These are phyloP conservation scores for Tinea trinotella DNA, from an alignment of 2,888 invertebrate genomes.

Conservation along the genomic window DNA sequence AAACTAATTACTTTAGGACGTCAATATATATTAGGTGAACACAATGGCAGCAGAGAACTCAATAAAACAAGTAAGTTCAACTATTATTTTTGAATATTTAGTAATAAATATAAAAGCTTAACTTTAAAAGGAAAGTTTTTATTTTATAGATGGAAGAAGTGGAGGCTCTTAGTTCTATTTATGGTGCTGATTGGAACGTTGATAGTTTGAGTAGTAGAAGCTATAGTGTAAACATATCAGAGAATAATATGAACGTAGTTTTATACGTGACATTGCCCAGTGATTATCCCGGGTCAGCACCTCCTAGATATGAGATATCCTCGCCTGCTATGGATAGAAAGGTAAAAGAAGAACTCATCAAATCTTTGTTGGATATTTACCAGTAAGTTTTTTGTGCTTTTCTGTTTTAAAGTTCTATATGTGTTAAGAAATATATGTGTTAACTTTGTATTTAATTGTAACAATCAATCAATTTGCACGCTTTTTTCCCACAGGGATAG, in stretches of 20 bases:
- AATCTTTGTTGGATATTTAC: conserved; percentile 75
- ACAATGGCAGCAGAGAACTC: conserved; percentile 23
- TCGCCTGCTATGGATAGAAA: conserved; percentile 78
- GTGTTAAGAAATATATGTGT: background rate
- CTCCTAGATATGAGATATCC: conserved; percentile 79
- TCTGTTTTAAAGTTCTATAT: too few relatives aligned
- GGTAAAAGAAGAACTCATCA: conserved; percentile 69
- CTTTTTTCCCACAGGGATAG: too few relatives aligned
- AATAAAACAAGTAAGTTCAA: conserved; percentile 24
- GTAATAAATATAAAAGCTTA: background rate
- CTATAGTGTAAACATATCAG: conserved; percentile 73
- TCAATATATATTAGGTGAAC: too few relatives aligned
- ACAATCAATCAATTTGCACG: too few relatives aligned
- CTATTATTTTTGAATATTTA: background rate
- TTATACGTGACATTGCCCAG: conserved; percentile 76
- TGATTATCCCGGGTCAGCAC: conserved; percentile 75
- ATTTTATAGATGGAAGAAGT: conserved; percentile 75
- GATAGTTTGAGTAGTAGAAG: conserved; percentile 69
- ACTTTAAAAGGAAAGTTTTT: background rate
- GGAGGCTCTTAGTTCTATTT: conserved; percentile 81
- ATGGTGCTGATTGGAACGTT: conserved; percentile 76
- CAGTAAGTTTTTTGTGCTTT: conserved; percentile 66
- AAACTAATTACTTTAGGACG: too few relatives aligned
- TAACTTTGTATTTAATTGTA: too few relatives aligned
- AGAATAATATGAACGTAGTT: conserved; percentile 62